Conservation (phyloP, 92 coral and sea anemone genomes). For the Galaxea fascicularis region DNA sequence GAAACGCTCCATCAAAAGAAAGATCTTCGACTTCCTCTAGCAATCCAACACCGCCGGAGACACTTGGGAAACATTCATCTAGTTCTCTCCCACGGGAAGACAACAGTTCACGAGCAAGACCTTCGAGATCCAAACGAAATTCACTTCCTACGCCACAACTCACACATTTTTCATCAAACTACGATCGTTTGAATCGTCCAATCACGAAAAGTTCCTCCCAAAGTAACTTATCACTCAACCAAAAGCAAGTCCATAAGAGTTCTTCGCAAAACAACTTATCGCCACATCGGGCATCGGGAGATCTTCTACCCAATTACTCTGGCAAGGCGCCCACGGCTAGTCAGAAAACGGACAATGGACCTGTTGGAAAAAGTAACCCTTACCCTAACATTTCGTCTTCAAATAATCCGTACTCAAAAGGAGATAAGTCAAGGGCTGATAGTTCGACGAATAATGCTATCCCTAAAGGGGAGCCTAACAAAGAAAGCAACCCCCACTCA, state of each 20-base stretch:
- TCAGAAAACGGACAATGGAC: constrained; percentile 1
- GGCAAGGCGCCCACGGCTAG: background rate
- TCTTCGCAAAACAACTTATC: constrained; percentile 18
- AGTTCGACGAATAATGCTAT: background rate
- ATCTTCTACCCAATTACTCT: background rate
- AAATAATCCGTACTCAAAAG: constrained; percentile 11
- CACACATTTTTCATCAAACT: background rate
- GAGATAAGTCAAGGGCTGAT: background rate
- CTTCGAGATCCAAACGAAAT: constrained; percentile 15
- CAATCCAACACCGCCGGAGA: constrained; percentile 17
- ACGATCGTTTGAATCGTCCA: background rate
- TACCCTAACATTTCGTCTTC: background rate
- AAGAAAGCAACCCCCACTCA: constrained; percentile 13
- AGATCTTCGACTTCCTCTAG: background rate
- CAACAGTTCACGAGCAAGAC: background rate
- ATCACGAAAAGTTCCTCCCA: constrained; percentile 26
- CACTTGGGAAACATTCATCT: background rate
- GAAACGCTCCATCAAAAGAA: background rate
- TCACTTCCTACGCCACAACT: constrained; percentile 18
- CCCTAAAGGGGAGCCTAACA: background rate
- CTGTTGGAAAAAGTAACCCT: constrained; percentile 5
- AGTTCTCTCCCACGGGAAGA: background rate
- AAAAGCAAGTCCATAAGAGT: background rate
- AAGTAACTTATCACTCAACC: constrained; percentile 10
- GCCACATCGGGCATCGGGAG: constrained; percentile 6